phyloP scores from a whole-genome alignment of 2,888 invertebrate species.

The Maniola hyperantus region DNA sequence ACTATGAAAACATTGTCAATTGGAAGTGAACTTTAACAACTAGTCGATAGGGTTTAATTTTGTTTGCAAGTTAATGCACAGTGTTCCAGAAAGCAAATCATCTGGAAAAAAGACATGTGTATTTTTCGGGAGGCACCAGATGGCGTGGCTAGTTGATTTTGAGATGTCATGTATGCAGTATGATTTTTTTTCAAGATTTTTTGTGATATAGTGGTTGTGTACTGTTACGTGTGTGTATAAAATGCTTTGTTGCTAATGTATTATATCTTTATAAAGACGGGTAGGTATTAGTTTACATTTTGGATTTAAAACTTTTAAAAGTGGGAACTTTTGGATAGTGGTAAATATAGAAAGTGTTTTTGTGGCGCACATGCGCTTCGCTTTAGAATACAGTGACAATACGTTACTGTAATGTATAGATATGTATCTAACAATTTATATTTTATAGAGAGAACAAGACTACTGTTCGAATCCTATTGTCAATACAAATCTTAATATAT shows the following conservation, averaged over 20 bases:
- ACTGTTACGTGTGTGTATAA: conserved; percentile 38
- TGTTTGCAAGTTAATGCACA: background rate
- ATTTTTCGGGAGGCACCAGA: conserved; percentile 69
- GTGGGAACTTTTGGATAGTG: background rate
- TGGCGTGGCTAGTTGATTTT: conserved; percentile 56
- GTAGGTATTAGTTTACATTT: conserved; percentile 12
- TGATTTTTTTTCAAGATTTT: conserved; percentile 42
- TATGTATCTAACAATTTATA: too few relatives aligned
- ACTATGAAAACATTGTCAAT: background rate
- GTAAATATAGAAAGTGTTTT: background rate
- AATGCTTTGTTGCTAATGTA: conserved; percentile 26
- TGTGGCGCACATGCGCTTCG: background rate
- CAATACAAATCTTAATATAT: too few relatives aligned
- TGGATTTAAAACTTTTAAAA: conserved; percentile 1
- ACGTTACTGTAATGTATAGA: background rate
- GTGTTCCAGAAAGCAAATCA: conserved; percentile 53
- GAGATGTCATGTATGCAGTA: conserved; percentile 54
- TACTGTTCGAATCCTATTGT: too few relatives aligned
- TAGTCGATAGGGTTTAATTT: conserved; percentile 12
- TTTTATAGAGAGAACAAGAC: too few relatives aligned
- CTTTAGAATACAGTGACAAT: conserved; percentile 2
- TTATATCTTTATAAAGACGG: conserved; percentile 12
- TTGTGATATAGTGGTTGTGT: conserved; percentile 44
- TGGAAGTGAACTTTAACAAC: conserved; percentile 22
- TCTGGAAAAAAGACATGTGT: conserved; percentile 72